A percentile compares a stretch with the other conserved stretches of the same genome.
These are phyloP conservation scores for Oryzias melastigma DNA, from an alignment of 2,113 vertebrate genomes.

Conservation along the genomic window DNA sequence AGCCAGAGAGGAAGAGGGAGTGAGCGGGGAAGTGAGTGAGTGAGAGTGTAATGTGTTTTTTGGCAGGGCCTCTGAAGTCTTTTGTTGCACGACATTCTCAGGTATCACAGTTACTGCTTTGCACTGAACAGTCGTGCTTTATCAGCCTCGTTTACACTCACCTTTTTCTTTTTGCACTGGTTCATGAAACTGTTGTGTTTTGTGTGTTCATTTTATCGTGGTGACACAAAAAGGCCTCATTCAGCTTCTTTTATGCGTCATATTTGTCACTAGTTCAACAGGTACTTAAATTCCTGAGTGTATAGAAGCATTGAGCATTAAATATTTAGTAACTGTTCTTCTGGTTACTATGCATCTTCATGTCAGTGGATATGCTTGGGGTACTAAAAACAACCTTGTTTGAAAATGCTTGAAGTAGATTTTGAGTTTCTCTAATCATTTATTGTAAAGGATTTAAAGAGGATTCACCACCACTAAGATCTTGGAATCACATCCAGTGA, in stretches of 20 bases:
- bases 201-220: background rate
- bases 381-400: too few species aligned
- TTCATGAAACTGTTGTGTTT: background rate
- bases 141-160: constrained; percentile 41
- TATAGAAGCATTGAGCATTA: too few species aligned
- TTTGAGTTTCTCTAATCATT: too few species aligned
- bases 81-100: constrained; percentile 75
- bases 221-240: too few species aligned
- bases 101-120: constrained; percentile 69
- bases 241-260: background rate
- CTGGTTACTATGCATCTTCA: too few species aligned
- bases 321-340: too few species aligned
- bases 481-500: too few species aligned
- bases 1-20: constrained; percentile 42
- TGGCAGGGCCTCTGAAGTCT: constrained; percentile 61
- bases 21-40: constrained; percentile 17
- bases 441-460: too few species aligned
- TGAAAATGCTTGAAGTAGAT: too few species aligned
- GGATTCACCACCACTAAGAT: too few species aligned
- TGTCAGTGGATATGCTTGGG: too few species aligned
- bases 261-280: constrained; percentile 5
- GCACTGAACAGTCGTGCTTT: constrained; percentile 26
- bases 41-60: constrained; percentile 38
- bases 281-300: too few species aligned
- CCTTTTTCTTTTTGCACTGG: constrained; percentile 2